Percentiles rank a stretch among this genome's conserved stretches.
Conservation (phyloP, 2,113 vertebrate genomes). For the Pao palembangensis region DNA sequence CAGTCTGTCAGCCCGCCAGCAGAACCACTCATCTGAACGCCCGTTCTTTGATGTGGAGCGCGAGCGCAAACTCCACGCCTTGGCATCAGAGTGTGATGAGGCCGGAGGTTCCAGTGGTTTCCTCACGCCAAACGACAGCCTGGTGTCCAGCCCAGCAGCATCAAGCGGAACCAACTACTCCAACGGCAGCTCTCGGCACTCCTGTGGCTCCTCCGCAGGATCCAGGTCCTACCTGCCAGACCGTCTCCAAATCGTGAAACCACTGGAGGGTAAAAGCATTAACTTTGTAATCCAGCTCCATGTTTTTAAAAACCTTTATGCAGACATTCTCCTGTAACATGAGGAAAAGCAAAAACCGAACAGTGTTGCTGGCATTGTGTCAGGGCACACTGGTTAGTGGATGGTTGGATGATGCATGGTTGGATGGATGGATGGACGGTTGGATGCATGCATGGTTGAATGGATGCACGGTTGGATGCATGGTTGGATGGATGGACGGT, state of each 20-base stretch:
- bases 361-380: too few relatives aligned
- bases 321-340: too few relatives aligned
- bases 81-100: slow-evolving; percentile 61
- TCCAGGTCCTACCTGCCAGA: slow-evolving; percentile 80
- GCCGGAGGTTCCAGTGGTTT: slow-evolving; percentile 75
- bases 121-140: slow-evolving; percentile 80
- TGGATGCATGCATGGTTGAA: too few relatives aligned
- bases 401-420: too few relatives aligned
- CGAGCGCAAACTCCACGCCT: slow-evolving; percentile 70
- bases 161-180: slow-evolving; percentile 80
- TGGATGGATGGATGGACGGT: too few relatives aligned
- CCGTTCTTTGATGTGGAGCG: slow-evolving; percentile 82
- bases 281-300: not conserved
- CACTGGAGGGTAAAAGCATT: slow-evolving; percentile 78
- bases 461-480: too few relatives aligned
- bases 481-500: too few relatives aligned
- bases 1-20: slow-evolving; percentile 78
- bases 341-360: too few relatives aligned
- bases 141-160: slow-evolving; percentile 72
- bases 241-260: slow-evolving; percentile 87
- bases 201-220: slow-evolving; percentile 72
- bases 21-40: slow-evolving; percentile 69
- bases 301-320: not conserved
- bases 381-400: too few relatives aligned
- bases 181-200: slow-evolving; percentile 72